Base-by-base conservation (phyloP, 2,888 invertebrate genomes). In the Zygothrica quintamaculata region DNA sequence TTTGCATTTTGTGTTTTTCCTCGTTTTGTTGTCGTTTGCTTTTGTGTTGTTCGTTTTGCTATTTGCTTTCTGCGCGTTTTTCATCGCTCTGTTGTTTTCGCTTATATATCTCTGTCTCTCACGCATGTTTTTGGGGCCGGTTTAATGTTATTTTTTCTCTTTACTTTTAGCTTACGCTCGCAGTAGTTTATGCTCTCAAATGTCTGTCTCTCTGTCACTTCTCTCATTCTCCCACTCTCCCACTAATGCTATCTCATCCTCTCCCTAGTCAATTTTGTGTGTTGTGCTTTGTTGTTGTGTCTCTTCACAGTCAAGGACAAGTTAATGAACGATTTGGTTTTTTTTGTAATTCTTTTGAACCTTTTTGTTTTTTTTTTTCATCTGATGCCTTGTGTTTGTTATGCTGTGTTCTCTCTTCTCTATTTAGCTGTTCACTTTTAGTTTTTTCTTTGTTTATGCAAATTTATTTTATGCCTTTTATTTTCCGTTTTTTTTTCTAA, bases 291-390 rank as follows among this genome's bases (percentile, higher is more conserved):
- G 48, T 47, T 67, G 33, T 50, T 75, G 56, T 56, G n/a, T 79
- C 59, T 62, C 67, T 67, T 78, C 69, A 87, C 68, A 81, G 87
- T 87, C 80, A 81, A 81, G 80, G 80, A 84, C 84, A 80, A 80
- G 87, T 81, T 87, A 81, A 86, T 84, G 80, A 80, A 84, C 84
- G 81, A 77, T 80, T 80, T 86, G 59, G 61, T 55, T 47, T 52
- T 47, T 52, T 60, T 46, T 64, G 55, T 51, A 56, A 66, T 61
- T 39, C 48, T 68, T 66, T 67, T 40, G 42, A 65, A 47, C 31
- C 22, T 46, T 66, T 73, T 69, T n/a, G n/a, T 57, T 44, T 31
- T 3, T 70, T 71, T 43, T 34, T 64, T 29, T 48, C 40, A 65
- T 36, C 36, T 34, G 18, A n/a, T n/a, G n/a, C n/a, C n/a, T n/a